These are phyloP conservation scores for Tachina grossa DNA, from an alignment of 2,888 invertebrate genomes.

Conservation along the genomic window DNA sequence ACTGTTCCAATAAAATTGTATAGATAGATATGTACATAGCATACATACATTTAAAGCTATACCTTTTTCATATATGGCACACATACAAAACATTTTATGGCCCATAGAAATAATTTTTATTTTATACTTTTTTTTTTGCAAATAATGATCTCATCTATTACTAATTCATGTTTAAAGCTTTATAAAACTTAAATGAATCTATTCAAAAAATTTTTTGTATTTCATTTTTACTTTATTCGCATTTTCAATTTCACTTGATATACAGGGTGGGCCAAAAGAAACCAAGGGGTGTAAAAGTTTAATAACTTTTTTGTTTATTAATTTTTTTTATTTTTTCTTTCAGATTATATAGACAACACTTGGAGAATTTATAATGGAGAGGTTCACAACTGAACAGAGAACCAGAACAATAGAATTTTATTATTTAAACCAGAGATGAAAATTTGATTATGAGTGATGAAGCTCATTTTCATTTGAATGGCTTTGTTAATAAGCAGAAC, in stretches of 20 bases:
- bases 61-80: constrained; percentile 26
- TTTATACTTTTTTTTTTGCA: constrained; percentile 9
- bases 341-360: too few relatives aligned
- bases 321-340: too few relatives aligned
- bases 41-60: neutral
- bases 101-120: constrained; percentile 19
- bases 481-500: too few relatives aligned
- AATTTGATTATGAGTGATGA: too few relatives aligned
- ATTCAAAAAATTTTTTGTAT: neutral
- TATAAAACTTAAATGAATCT: constrained; percentile 22
- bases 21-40: neutral
- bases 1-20: constrained; percentile 2
- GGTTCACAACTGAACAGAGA: too few relatives aligned
- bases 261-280: too few relatives aligned
- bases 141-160: constrained; percentile 58
- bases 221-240: constrained; percentile 7
- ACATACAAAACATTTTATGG: constrained; percentile 21
- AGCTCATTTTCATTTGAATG: too few relatives aligned
- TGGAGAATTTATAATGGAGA: too few relatives aligned
- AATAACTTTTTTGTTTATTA: too few relatives aligned
- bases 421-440: too few relatives aligned
- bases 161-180: constrained; percentile 34
- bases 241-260: constrained; percentile 8
- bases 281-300: too few relatives aligned
- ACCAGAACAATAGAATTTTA: too few relatives aligned